These are phyloP conservation scores for Abrostola tripartita DNA, from an alignment of 2,888 invertebrate genomes.

Conservation along the genomic window DNA sequence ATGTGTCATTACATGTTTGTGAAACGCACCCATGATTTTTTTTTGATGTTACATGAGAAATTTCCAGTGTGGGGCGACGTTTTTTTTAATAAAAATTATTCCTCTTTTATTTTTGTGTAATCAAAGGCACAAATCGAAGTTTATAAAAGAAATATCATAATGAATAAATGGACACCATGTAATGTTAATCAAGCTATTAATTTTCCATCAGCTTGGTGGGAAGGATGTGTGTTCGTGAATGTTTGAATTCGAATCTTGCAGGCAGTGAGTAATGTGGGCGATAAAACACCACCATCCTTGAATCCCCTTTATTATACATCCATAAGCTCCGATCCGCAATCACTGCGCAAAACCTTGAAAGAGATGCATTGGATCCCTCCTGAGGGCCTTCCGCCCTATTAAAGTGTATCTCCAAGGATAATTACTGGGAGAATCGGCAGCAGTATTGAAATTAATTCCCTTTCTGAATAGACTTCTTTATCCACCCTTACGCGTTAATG, in stretches of 20 bases:
- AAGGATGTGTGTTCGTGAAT: too few relatives aligned
- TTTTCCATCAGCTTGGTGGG: neutral
- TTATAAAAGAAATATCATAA: too few relatives aligned
- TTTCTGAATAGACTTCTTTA: conserved; percentile 56
- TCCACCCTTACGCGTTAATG: conserved; percentile 41
- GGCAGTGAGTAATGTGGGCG: conserved; percentile 25
- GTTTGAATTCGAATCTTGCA: conserved; percentile 18
- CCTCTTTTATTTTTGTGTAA: too few relatives aligned
- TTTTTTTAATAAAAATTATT: too few relatives aligned
- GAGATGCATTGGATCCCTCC: conserved; percentile 61
- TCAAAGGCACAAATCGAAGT: too few relatives aligned
- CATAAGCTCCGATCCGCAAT: conserved; percentile 41
- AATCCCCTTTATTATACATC: conserved; percentile 35
- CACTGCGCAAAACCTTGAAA: conserved; percentile 48
- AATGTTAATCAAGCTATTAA: too few relatives aligned
- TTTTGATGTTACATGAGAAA: too few relatives aligned
- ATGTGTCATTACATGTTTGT: too few relatives aligned
- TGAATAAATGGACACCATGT: too few relatives aligned
- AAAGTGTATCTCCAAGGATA: conserved; percentile 65
- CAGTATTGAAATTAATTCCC: conserved; percentile 55
- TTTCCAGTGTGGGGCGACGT: too few relatives aligned
- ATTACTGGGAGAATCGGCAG: conserved; percentile 52
- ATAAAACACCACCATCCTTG: conserved; percentile 38
- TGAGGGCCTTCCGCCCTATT: conserved; percentile 54
- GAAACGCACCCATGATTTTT: too few relatives aligned